phyloP scores from a whole-genome alignment of 30 jellyfish, hydroid and myxozoan species.

The Catostylus mosaicus region DNA sequence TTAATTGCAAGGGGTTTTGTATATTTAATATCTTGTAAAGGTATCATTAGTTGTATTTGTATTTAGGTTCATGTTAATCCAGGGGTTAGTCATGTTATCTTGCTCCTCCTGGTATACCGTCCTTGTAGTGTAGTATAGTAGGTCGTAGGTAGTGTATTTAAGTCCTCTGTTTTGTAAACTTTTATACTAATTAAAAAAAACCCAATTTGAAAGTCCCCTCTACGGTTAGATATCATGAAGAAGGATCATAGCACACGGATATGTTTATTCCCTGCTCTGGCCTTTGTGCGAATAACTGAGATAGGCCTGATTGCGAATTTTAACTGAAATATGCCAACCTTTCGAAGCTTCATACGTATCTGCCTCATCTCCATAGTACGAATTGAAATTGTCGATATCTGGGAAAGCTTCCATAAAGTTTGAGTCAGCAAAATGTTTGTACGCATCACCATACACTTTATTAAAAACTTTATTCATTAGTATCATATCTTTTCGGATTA shows the following conservation, averaged over 20 bases:
- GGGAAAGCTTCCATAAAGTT: conserved; percentile 27
- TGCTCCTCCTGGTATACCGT: too few species aligned
- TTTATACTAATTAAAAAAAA: neutral
- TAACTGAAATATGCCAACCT: neutral
- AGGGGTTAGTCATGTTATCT: too few species aligned
- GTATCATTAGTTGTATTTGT: too few species aligned
- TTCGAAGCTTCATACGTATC: conserved; percentile 17
- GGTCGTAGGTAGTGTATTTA: too few species aligned
- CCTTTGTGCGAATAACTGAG: too few species aligned
- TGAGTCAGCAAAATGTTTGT: neutral
- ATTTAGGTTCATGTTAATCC: too few species aligned
- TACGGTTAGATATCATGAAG: neutral
- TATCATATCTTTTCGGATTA: conserved; percentile 43
- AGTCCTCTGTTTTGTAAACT: neutral
- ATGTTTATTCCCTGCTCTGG: neutral
- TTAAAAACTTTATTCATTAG: conserved; percentile 58
- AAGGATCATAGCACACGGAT: neutral
- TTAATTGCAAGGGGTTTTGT: too few species aligned
- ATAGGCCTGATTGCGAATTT: neutral
- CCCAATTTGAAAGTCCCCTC: neutral
- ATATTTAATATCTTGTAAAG: too few species aligned
- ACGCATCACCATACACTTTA: conserved; percentile 39
- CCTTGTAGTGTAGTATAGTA: too few species aligned
- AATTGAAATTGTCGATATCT: conserved; percentile 36
- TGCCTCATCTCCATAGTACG: conserved; percentile 59